These are phyloP conservation scores for Sisyra nigra DNA, from an alignment of 2,888 invertebrate genomes.

Conservation along the genomic window DNA sequence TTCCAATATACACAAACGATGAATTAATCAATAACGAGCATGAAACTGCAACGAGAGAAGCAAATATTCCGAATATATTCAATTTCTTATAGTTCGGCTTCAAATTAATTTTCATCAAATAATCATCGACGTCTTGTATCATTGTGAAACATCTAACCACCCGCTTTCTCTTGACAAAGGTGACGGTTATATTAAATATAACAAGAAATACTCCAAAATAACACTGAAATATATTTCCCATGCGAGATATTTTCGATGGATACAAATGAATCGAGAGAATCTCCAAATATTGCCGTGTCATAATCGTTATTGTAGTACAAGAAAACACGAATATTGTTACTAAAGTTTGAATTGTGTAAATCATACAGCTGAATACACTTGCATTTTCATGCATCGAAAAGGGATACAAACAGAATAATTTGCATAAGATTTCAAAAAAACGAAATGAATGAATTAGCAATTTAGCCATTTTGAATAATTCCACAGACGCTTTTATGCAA, in stretches of 20 bases:
- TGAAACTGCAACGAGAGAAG: background rate
- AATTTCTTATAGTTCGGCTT: background rate
- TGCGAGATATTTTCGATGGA: slow-evolving; percentile 2
- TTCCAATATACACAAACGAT: background rate
- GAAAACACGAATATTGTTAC: no score
- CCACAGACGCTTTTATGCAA: no score
- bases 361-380: no score
- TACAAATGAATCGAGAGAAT: background rate
- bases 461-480: no score
- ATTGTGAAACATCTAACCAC: background rate
- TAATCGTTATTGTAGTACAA: no score
- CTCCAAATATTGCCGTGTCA: background rate
- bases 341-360: no score
- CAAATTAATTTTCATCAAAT: background rate
- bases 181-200: background rate
- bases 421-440: no score
- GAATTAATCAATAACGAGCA: background rate
- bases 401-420: no score
- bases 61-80: background rate
- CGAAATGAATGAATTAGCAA: no score
- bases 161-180: background rate
- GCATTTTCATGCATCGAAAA: no score
- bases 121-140: background rate
- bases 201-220: background rate
- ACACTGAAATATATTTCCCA: slow-evolving; percentile 1